Evolutionary conservation across 2,113 vertebrate genomes (phyloP), one percentile per base, ranked within the genome.

Genomic region (Taurulus bubalis): DNA sequence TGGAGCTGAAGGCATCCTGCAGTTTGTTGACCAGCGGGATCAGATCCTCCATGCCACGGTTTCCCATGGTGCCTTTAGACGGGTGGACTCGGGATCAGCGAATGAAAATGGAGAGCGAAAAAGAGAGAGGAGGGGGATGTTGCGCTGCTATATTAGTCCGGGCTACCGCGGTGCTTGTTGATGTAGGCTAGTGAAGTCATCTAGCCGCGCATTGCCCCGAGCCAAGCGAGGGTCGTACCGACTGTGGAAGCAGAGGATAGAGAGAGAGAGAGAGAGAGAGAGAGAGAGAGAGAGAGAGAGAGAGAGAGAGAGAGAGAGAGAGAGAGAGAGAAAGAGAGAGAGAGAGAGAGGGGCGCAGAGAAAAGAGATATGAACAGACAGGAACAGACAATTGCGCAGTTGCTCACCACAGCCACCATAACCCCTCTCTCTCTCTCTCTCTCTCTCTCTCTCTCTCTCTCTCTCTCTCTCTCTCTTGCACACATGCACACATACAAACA

Each of bases 1-100:
- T 95, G 79, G 95, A 95, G 84, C 96, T 96, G 95, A 98, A 98
- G 64, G 97, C 97, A 77, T 98, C 97, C 95, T 98, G 97, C 89
- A 98, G 96, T 80, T 90, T 95, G 95, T 98, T 98, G 85, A 98
- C 97, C 92, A 98, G 92, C 38, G 97, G 97, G 93, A 97, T 97
- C 75, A 98, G 93, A 1, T 97, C 97, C 93, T 98, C 97, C 97
- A 98, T 98, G 92, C 96, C 96, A 71, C 95, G 94, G 89, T 95
- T 96, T 81, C 95, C 94, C 94, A 96, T 96, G 91, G 87, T 88
- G 83, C 84, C 88, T 87, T 88, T 73, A 65, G 91, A 85, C 59
- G 71, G 85, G 30, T 76, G 88, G 84, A 86, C 88, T 91, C 81
- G n/a, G 91, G 85, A 90, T 68, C 12, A 62, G 85, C 81, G 82